These are phyloP conservation scores for Sarcophaga peregrina DNA, from an alignment of 1,140 invertebrate genomes.

Conservation along the genomic window DNA sequence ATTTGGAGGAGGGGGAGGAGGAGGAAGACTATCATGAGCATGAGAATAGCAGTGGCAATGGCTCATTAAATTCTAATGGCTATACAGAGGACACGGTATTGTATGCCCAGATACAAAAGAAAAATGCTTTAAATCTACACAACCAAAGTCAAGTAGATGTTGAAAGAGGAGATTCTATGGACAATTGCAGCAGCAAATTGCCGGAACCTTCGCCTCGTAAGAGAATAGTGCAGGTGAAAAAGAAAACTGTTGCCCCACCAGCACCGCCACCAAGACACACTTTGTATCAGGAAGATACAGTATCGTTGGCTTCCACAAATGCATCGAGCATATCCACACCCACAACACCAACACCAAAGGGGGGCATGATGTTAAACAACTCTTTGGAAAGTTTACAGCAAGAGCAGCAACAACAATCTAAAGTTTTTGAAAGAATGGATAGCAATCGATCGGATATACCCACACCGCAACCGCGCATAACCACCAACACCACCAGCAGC, in stretches of 20 bases:
- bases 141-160: slow-evolving; percentile 47
- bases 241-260: slow-evolving; percentile 57
- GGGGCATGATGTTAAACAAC: neutral
- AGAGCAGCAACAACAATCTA: neutral
- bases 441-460: neutral
- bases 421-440: neutral
- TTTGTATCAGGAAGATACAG: slow-evolving; percentile 50
- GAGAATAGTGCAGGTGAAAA: slow-evolving; percentile 55
- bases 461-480: slow-evolving; percentile 6
- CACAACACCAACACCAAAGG: slow-evolving; percentile 1
- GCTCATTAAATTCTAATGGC: slow-evolving; percentile 27
- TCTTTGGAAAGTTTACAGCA: neutral
- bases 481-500: slow-evolving; percentile 55
- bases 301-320: slow-evolving; percentile 48
- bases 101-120: slow-evolving; percentile 39
- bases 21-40: slow-evolving; percentile 14
- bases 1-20: neutral
- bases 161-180: slow-evolving; percentile 30
- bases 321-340: slow-evolving; percentile 23
- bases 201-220: slow-evolving; percentile 61
- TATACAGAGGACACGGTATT: slow-evolving; percentile 28
- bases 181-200: slow-evolving; percentile 46
- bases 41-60: neutral
- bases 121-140: slow-evolving; percentile 44
- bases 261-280: slow-evolving; percentile 52